Evolutionary conservation across 2,888 invertebrate genomes (phyloP), one percentile per base, ranked within the genome.

Genomic region (Eubasilissa splendida): DNA sequence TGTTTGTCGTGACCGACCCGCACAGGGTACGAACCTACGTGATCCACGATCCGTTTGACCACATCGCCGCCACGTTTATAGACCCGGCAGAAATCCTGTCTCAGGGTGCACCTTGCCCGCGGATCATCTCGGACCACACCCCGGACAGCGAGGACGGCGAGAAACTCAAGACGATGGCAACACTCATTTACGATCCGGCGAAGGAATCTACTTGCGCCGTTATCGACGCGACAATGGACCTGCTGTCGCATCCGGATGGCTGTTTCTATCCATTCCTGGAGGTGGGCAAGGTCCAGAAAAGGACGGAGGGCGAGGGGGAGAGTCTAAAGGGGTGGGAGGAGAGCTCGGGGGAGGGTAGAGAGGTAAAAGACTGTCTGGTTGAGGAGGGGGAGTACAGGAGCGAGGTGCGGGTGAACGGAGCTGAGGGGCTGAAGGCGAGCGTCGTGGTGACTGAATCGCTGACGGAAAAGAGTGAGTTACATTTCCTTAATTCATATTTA

Each of bases 1-100:
- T 90, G 60, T 91, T 88, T 88, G 89, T 91, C 81, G 87, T 90
- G 84, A 89, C 90, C 68, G 88, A 87, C 85, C 83, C 86, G 73
- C 83, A 86, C 77, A 86, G 88, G 66, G 87, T 88, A 63, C 86
- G 87, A 80, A 85, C 87, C n/a, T 89, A 89, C 86, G 85, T 88
- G 80, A 86, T 90, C 82, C 86, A 86, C 68, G 88, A 89, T 85
- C 87, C 87, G 83, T 86, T 89, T 52, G 86, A 85, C 33, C 87
- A 86, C 77, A 79, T 85, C 14, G 80, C 85, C 14, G 86, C 87
- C 83, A 88, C 89, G 83, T 87, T 89, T 73, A 85, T 87, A 14
- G 87, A 87, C 63, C 82, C 83, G 9, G 82, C 84, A 4, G 82
- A 84, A 12, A 78, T 83, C 10, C 50, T 84, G 56, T 53, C 75